These are phyloP conservation scores for Lytechinus variegatus DNA, from an alignment of 35 echinoderm and acorn worm species.

Conservation along the genomic window DNA sequence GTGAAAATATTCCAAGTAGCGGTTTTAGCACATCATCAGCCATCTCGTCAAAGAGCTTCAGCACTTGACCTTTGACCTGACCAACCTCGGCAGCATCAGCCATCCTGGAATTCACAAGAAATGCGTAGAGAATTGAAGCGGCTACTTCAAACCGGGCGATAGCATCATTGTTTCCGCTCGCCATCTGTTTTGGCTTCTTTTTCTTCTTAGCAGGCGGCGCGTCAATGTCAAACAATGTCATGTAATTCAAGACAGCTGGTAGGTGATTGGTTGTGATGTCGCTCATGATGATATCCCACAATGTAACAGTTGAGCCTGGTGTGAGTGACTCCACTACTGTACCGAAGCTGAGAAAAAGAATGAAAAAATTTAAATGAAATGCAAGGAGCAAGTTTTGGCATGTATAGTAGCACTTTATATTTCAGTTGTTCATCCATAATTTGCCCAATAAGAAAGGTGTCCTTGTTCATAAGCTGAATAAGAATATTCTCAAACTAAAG, in stretches of 20 bases:
- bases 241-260: neutral
- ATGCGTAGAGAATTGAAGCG: neutral
- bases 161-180: neutral
- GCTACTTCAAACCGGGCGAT: neutral
- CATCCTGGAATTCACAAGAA: slow-evolving; percentile 1
- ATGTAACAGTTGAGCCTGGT: neutral
- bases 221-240: too few relatives aligned
- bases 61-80: slow-evolving; percentile 40
- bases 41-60: neutral
- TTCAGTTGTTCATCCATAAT: neutral
- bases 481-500: neutral
- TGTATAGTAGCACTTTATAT: neutral
- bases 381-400: neutral
- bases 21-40: slow-evolving; percentile 32
- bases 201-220: slow-evolving; percentile 21
- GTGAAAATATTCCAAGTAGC: neutral
- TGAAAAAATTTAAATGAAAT: neutral
- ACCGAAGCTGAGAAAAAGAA: neutral
- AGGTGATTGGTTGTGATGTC: slow-evolving; percentile 30
- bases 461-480: too few relatives aligned
- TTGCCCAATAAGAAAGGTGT: too few relatives aligned
- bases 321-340: neutral
- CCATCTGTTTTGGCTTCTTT: neutral
- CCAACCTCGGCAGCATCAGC: slow-evolving; percentile 21
- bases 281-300: slow-evolving; percentile 22